phyloP scores from a whole-genome alignment of 2,113 vertebrate genomes.

The Morone chrysops region DNA sequence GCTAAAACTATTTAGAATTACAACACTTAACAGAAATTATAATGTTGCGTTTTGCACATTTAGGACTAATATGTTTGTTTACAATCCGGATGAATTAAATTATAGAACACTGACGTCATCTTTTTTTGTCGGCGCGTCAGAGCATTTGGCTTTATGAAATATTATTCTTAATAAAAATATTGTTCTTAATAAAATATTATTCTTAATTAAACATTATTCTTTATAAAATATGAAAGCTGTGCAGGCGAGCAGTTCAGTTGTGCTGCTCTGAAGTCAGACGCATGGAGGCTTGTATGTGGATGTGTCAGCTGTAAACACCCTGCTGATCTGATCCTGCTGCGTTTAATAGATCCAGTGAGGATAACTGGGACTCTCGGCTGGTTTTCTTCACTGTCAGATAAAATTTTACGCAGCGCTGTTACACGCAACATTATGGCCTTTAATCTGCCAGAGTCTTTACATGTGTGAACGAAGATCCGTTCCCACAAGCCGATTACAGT shows the following conservation, averaged over 20 bases:
- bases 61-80: not conserved
- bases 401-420: slow-evolving; percentile 27
- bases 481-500: not conserved
- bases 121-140: not conserved
- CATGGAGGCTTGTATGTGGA: not conserved
- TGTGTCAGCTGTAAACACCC: slow-evolving; percentile 20
- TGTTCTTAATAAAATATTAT: not conserved
- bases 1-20: not conserved
- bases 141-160: not conserved
- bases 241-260: not conserved
- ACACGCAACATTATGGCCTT: not conserved
- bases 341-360: slow-evolving; percentile 27
- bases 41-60: not conserved
- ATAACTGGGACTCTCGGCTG: slow-evolving; percentile 9
- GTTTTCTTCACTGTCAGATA: not conserved
- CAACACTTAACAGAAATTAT: not conserved
- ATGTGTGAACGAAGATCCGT: not conserved
- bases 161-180: not conserved
- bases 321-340: slow-evolving; percentile 19
- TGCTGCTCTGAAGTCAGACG: not conserved
- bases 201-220: no score
- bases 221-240: not conserved
- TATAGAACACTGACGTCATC: not conserved
- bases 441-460: not conserved
- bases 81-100: not conserved